Conservation (phyloP, 2,113 vertebrate species). For the Antigone vipio region DNA sequence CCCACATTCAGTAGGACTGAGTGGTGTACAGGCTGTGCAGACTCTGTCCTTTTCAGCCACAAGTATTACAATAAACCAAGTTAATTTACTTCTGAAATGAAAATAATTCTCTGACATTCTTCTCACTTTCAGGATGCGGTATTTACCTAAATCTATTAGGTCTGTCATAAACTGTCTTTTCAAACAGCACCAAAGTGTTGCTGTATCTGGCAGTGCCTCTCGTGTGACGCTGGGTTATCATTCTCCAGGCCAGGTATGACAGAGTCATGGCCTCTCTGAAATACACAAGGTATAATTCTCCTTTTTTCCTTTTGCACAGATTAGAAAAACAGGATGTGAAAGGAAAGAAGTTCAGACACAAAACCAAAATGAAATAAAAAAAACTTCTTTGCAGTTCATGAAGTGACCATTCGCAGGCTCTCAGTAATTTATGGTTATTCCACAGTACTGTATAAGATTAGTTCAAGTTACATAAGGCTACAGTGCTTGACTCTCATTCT, state of each 20-base stretch:
- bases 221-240: neutral
- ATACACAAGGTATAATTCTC: neutral
- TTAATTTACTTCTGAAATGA: neutral
- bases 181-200: neutral
- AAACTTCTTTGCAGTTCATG: neutral
- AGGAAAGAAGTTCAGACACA: neutral
- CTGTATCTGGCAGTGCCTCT: neutral
- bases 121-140: neutral
- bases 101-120: neutral
- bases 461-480: neutral
- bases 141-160: neutral
- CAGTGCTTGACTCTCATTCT: neutral
- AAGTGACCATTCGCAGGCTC: neutral
- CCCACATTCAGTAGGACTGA: neutral
- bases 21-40: no score
- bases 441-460: neutral
- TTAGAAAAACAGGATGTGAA: constrained; percentile 32
- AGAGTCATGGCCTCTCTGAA: neutral
- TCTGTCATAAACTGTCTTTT: neutral
- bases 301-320: neutral
- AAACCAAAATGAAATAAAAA: neutral
- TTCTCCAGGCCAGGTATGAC: neutral
- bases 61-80: neutral
- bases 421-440: constrained; percentile 51
- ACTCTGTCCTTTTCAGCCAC: neutral